A percentile compares a stretch with the other conserved stretches of the same genome.
Conservation (phyloP, 2,888 invertebrate genomes). For the Fragum whitleyi region DNA sequence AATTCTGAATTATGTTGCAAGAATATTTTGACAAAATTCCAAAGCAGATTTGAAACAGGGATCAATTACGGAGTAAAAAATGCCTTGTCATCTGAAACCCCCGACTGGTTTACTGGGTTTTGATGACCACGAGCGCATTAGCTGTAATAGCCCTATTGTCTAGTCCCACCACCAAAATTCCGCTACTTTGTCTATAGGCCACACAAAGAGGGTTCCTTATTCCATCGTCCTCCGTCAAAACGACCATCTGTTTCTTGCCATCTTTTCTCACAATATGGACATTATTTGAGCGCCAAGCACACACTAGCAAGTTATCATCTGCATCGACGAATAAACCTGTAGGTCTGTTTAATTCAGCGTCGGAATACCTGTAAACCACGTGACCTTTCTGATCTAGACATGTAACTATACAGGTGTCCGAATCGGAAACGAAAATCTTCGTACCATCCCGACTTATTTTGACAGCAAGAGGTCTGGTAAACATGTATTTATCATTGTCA, state of each 20-base stretch:
- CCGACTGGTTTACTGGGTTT: background rate
- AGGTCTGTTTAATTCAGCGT: background rate
- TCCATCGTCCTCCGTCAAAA: constrained; percentile 7
- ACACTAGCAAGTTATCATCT: constrained; percentile 10
- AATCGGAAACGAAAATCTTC: constrained; percentile 12
- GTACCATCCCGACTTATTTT: constrained; percentile 14
- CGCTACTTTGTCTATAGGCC: constrained; percentile 17
- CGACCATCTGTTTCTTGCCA: constrained; percentile 13
- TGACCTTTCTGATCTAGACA: constrained; percentile 5
- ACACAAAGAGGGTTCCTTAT: constrained; percentile 5
- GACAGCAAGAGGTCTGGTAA: constrained; percentile 12
- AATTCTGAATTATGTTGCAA: too few species aligned
- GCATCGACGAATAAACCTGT: constrained; percentile 18
- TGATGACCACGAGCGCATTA: background rate
- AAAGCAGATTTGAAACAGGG: too few species aligned
- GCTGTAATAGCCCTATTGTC: constrained; percentile 11
- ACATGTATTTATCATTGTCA: background rate
- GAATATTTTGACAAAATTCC: too few species aligned
- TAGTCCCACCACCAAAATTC: constrained; percentile 13
- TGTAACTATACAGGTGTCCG: constrained; percentile 3
- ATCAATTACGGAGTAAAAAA: too few species aligned
- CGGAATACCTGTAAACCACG: constrained; percentile 10
- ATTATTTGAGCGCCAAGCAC: constrained; percentile 17
- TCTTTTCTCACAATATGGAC: constrained; percentile 23
- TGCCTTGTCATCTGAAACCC: too few species aligned